Evolutionary conservation across 2,797 vertebrate species (phyloP), one percentile per base, ranked within the genome.

Genomic region (Brachymystax lenok): DNA sequence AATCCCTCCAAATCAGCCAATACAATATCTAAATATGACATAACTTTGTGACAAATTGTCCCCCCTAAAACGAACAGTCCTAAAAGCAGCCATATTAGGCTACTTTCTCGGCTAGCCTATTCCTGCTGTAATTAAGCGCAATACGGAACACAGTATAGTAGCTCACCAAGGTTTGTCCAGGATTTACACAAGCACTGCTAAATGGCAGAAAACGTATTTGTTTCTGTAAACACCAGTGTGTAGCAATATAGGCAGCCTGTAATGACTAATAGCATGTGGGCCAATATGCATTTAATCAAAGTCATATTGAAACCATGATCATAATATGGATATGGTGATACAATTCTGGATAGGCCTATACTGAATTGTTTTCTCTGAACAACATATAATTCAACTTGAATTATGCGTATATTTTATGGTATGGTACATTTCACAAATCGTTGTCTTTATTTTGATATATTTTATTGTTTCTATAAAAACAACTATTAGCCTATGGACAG

Each of bases 171-270:
- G 75, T 61, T 83, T 83, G 75, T 21, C 54, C 21, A 72, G 74
- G 74, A 76, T 75, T 76, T 75, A 81, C 68, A 76, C 61, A 77
- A 73, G 56, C 28, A 50, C 54, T 69, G 63, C 56, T 80, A 78
- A 87, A 88, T 83, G 79, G 78, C 85, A 87, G 77, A 66, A 78
- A 80, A 80, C 80, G 71, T 73, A 85, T 74, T 78, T 76, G 74
- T 69, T 79, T 83, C 46, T 77, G 80, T 74, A 82, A 87, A 86
- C 74, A 83, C 75, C 79, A 80, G 79, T 76, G 66, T 83, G 77
- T 85, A 84, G 84, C 52, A 71, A 16, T 75, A 85, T 75, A 84
- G 85, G 84, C 85, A 71, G n/a, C 14, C 40, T 46, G 10, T 46
- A 46, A 46, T 46, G 40, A 46, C 40, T 46, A 63, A 12, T 27